Evolutionary conservation across 2,888 invertebrate genomes (phyloP), one percentile per base, ranked within the genome.

Genomic region (Brachyopa scutellaris): DNA sequence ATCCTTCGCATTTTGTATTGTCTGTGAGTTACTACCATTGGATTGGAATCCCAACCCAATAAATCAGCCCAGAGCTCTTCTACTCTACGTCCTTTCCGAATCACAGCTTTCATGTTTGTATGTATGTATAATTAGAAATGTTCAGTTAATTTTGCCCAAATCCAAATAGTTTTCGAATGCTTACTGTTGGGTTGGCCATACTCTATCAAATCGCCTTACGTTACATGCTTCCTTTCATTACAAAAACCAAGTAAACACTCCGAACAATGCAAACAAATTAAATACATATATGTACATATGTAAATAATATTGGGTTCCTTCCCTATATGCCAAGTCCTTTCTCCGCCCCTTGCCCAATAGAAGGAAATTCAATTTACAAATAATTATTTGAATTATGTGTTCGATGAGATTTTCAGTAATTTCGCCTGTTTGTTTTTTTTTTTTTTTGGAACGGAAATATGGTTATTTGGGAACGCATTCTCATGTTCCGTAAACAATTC

Each of bases 71-170:
- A 15, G 2, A 33, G 13, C 26, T 11, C 33, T 13, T 15, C 6
- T 21, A 4, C 15, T 33, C 1, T 11, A 13, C 53, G 11, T 11
- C 11, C n/a, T n/a, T n/a, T n/a, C n/a, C n/a, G n/a, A n/a, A n/a
- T n/a, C n/a, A n/a, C n/a, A n/a, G n/a, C n/a, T 26, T 6, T 26
- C 26, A 26, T 26, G 26, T 26, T 3, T 26, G 26, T 26, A 26
- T 11, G 1, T 13, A 36, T 29, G 33, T 57, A n/a, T n/a, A 57
- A 69, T 69, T 69, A 57, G 55, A 55, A 53, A 42, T 23, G 55
- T 67, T 67, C 33, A 42, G 67, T 67, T 45, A 55, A 67, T 67
- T 67, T 55, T 17, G 33, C 53, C 45, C n/a, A 13, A 17, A 45
- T 5, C 61, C 45, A 45, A 61, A 61, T 61, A 47, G 62, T 49